phyloP scores from a whole-genome alignment of 2,888 invertebrate species.

The Drosophila cyrtoloma region DNA sequence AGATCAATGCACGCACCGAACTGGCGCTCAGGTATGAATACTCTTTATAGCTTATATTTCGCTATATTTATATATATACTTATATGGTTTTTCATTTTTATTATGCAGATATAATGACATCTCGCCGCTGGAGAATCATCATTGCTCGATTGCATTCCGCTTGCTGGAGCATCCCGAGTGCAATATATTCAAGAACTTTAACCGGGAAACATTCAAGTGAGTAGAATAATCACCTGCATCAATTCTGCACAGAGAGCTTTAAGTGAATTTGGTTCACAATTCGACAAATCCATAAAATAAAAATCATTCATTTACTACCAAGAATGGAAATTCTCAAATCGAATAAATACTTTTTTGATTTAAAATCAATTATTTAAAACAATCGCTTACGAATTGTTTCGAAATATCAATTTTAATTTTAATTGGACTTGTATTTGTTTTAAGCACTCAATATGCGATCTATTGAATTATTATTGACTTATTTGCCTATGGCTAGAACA shows the following conservation, averaged over 20 bases:
- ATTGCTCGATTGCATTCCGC: slow-evolving; percentile 93
- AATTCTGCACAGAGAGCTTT: not conserved
- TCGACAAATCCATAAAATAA: not conserved
- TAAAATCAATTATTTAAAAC: not conserved
- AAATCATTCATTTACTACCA: not conserved
- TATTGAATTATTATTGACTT: not conserved
- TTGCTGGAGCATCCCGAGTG: slow-evolving; percentile 92
- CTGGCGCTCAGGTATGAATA: slow-evolving; percentile 88
- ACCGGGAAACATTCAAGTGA: slow-evolving; percentile 87
- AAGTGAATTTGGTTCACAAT: too few relatives aligned
- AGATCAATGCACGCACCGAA: slow-evolving; percentile 93
- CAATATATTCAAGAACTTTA: slow-evolving; percentile 91
- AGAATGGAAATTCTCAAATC: too few relatives aligned
- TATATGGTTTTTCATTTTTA: not conserved
- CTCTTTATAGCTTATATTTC: not conserved
- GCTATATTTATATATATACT: not conserved
- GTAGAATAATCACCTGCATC: slow-evolving; percentile 43
- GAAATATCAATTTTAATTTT: not conserved
- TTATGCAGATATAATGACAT: slow-evolving; percentile 90
- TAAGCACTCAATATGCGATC: not conserved
- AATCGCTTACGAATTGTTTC: too few relatives aligned
- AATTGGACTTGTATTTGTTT: not conserved
- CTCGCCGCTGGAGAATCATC: slow-evolving; percentile 94
- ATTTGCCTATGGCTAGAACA: not conserved
- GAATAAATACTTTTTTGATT: not conserved